Percentiles rank a stretch among this genome's conserved stretches.
Conservation (phyloP, 2,888 invertebrate species). For the Ectemnius continuus region DNA sequence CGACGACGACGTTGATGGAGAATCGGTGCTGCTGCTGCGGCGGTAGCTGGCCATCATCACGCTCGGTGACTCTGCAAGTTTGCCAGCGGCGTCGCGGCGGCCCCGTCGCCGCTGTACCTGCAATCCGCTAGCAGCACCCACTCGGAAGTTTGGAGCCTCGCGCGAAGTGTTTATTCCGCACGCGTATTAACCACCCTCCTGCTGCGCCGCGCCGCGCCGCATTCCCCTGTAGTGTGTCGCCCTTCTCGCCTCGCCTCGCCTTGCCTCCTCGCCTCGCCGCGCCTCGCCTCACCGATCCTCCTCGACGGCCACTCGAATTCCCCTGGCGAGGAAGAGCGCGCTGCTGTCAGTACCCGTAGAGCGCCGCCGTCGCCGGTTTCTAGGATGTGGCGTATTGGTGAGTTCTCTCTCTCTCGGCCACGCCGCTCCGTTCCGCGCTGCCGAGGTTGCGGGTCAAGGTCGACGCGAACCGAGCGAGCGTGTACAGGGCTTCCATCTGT, state of each 20-base stretch:
- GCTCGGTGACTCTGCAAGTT: slow-evolving; percentile 71
- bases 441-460: slow-evolving; percentile 77
- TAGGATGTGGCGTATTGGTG: slow-evolving; percentile 74
- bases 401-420: slow-evolving; percentile 61
- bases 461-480: slow-evolving; percentile 59
- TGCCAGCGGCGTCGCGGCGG: slow-evolving; percentile 49
- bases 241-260: background rate
- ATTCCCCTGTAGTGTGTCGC: slow-evolving; percentile 39
- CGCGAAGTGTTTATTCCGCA: slow-evolving; percentile 29
- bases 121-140: background rate
- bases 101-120: slow-evolving; percentile 27
- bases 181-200: slow-evolving; percentile 37
- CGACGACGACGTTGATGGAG: slow-evolving; percentile 65
- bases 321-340: slow-evolving; percentile 35
- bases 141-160: slow-evolving; percentile 27
- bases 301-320: background rate
- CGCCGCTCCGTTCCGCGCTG: slow-evolving; percentile 46
- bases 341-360: slow-evolving; percentile 35
- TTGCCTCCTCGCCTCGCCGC: background rate
- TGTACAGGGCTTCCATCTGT: slow-evolving; percentile 71
- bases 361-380: slow-evolving; percentile 48
- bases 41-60: slow-evolving; percentile 57
- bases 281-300: background rate
- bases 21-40: slow-evolving; percentile 58
- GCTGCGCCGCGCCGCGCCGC: slow-evolving; percentile 32